These are phyloP conservation scores for Diadromus collaris DNA, from an alignment of 2,888 invertebrate species.

Conservation along the genomic window DNA sequence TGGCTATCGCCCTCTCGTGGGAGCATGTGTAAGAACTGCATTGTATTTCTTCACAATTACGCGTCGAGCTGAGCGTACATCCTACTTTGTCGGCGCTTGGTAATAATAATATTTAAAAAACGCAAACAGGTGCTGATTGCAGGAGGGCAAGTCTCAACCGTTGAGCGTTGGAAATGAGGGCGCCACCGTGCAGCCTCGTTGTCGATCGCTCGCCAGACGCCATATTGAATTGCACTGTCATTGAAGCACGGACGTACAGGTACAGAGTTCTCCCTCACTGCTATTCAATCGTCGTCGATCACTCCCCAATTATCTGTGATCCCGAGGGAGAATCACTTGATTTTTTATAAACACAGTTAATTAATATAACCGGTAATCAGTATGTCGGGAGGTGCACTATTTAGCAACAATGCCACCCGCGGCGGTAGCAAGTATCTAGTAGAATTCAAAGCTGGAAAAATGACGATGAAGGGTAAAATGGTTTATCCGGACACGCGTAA, in stretches of 20 bases:
- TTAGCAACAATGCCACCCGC: slow-evolving; percentile 88
- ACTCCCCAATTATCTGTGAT: slow-evolving; percentile 5
- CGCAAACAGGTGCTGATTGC: background rate
- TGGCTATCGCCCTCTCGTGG: too few species aligned
- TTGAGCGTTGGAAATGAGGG: background rate
- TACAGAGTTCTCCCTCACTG: slow-evolving; percentile 47
- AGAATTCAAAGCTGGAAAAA: slow-evolving; percentile 98
- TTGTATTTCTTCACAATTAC: background rate
- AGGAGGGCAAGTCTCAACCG: background rate
- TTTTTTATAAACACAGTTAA: background rate
- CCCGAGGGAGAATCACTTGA: background rate
- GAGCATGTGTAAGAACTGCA: too few species aligned
- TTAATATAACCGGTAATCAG: slow-evolving; percentile 18
- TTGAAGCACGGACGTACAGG: slow-evolving; percentile 62
- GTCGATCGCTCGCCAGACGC: slow-evolving; percentile 45
- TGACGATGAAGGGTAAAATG: slow-evolving; percentile 96
- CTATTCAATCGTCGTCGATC: slow-evolving; percentile 23
- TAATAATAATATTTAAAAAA: background rate
- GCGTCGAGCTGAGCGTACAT: background rate
- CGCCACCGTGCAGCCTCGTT: slow-evolving; percentile 30
- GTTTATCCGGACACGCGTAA: slow-evolving; percentile 97
- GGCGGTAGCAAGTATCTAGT: slow-evolving; percentile 94
- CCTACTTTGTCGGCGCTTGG: background rate
- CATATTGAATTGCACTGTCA: slow-evolving; percentile 73
- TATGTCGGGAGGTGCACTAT: slow-evolving; percentile 85